Evolutionary conservation across 2,797 vertebrate species (phyloP).

Genomic region (Dromococcyx pavoninus): DNA sequence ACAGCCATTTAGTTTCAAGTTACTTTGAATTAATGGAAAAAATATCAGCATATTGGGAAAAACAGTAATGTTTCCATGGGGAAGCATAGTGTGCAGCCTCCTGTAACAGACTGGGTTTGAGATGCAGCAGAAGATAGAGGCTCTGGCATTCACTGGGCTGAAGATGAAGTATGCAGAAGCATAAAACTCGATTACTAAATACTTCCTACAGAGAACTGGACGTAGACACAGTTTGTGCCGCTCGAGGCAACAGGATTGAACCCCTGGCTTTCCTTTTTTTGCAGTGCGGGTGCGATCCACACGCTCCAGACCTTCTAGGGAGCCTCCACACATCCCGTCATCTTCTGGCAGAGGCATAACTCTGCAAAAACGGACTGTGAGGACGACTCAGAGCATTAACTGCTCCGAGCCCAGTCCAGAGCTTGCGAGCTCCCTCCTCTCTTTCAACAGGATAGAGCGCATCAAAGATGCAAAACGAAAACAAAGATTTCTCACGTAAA

Average conservation of each 20-base stretch:
- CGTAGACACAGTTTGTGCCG: fast-evolving
- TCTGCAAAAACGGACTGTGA: not conserved
- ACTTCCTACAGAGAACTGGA: not conserved
- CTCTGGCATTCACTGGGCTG: not conserved
- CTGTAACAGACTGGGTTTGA: not conserved
- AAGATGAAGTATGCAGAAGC: not conserved
- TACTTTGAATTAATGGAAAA: not conserved
- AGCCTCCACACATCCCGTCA: not conserved
- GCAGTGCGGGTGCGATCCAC: fast-evolving
- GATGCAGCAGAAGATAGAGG: not conserved
- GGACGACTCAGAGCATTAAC: not conserved
- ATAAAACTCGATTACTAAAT: not conserved
- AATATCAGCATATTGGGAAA: not conserved
- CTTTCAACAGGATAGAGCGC: fast-evolving
- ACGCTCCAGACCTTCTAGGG: not conserved
- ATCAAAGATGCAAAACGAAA: not conserved
- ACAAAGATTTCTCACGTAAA: not conserved
- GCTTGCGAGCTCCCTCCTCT: not conserved
- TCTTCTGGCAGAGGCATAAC: not conserved
- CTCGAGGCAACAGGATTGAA: fast-evolving
- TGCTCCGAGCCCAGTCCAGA: fast-evolving
- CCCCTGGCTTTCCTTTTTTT: not conserved
- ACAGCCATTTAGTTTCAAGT: not conserved
- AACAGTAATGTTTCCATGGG: not conserved
- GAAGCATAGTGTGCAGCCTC: not conserved